Conservation (phyloP, 2,888 invertebrate genomes). For the Lutraria lutraria region DNA sequence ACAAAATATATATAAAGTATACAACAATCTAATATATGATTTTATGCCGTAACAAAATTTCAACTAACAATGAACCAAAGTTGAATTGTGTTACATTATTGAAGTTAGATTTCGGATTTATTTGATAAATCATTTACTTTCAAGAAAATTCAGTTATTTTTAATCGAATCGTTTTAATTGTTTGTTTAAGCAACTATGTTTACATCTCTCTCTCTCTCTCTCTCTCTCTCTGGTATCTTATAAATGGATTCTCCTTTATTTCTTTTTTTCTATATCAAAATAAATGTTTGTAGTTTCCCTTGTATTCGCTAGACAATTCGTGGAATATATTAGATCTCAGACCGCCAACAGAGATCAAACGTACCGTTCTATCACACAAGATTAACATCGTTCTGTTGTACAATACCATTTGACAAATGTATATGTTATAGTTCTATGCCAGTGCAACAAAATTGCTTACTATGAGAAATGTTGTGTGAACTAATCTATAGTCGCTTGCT, state of each 20-base stretch:
- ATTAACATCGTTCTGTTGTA: not conserved
- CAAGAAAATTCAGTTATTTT: no score
- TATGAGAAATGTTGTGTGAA: not conserved
- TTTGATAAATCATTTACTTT: no score
- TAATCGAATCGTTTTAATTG: not conserved
- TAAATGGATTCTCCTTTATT: not conserved
- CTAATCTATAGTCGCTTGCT: constrained; percentile 2
- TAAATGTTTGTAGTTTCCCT: not conserved
- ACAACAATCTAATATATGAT: no score
- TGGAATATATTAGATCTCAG: not conserved
- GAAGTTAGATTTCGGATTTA: no score
- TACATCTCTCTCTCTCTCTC: not conserved
- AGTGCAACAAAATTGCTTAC: no score
- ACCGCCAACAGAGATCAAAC: not conserved
- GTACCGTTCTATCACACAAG: not conserved
- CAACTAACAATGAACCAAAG: no score
- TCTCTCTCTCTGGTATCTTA: not conserved
- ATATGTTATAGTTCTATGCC: not conserved
- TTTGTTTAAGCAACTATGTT: not conserved
- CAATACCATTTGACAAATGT: not conserved
- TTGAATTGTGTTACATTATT: no score
- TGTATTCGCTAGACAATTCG: not conserved
- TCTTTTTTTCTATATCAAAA: not conserved
- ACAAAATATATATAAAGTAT: no score
- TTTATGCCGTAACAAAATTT: no score